Evolutionary conservation across 30 jellyfish, hydroid and myxozoan species (phyloP).

Genomic region (Cassiopea xamachana): DNA sequence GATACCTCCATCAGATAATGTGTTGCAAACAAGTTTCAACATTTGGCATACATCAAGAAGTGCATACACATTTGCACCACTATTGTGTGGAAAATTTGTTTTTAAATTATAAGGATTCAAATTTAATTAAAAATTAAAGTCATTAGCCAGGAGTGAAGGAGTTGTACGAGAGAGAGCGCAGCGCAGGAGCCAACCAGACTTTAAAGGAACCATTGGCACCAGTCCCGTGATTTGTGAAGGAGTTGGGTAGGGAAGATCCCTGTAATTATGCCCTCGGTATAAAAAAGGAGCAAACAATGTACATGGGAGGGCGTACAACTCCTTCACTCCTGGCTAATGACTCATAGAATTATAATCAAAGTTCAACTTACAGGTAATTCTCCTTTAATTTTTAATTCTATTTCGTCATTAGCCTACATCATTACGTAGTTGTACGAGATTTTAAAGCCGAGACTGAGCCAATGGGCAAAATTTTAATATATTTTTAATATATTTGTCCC

Average conservation of each 20-base stretch:
- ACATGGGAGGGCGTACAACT: neutral
- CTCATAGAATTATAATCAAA: no score
- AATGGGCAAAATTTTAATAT: no score
- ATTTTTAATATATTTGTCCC: no score
- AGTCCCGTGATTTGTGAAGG: neutral
- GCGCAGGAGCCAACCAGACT: slow-evolving; percentile 42
- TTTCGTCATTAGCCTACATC: no score
- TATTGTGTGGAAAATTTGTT: slow-evolving; percentile 27
- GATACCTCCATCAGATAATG: neutral
- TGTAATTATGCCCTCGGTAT: neutral
- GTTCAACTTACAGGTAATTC: no score
- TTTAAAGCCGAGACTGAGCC: no score
- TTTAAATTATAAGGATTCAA: slow-evolving; percentile 36
- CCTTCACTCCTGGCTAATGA: no score
- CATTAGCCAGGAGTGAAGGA: slow-evolving; percentile 21
- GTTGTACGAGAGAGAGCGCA: slow-evolving; percentile 24
- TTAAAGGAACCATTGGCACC: neutral
- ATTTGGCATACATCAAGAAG: slow-evolving; percentile 81
- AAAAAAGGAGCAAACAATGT: neutral
- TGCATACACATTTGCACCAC: slow-evolving; percentile 5
- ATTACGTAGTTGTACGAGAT: no score
- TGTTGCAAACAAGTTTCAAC: slow-evolving; percentile 59
- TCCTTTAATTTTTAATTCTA: no score
- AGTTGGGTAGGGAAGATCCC: neutral
- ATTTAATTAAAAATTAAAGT: neutral